Evolutionary conservation across 2,888 invertebrate species (phyloP).

Genomic region (Eremobia ochroleuca): DNA sequence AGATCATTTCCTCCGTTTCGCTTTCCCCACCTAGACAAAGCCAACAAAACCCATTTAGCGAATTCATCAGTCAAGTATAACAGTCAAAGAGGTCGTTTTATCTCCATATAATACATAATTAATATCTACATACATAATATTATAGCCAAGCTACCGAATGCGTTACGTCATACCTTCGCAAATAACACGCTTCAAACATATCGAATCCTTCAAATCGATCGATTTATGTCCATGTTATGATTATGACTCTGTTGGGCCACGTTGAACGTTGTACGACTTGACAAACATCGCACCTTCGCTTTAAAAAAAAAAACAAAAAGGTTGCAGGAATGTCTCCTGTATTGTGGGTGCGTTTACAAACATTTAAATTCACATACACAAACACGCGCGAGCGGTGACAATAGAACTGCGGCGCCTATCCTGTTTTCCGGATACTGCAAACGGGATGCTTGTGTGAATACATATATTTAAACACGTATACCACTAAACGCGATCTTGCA

Average conservation of each 20-base stretch:
- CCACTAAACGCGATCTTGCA: no score
- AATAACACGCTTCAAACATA: constrained; percentile 12
- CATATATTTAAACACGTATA: no score
- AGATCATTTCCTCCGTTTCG: background rate
- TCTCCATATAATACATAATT: constrained; percentile 8
- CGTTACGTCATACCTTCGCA: constrained; percentile 33
- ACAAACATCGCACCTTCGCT: background rate
- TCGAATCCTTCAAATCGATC: constrained; percentile 11
- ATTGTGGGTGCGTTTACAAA: no score
- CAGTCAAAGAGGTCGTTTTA: constrained; percentile 23
- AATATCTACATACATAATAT: background rate
- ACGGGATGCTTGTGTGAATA: no score
- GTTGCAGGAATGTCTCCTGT: no score
- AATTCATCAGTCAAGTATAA: constrained; percentile 19
- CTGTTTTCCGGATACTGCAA: no score
- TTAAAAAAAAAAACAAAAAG: no score
- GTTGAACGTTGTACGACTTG: background rate
- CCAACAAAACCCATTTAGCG: background rate
- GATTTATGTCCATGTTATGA: constrained; percentile 2
- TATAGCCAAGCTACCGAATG: background rate
- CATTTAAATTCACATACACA: no score
- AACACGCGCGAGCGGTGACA: no score
- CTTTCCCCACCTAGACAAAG: background rate
- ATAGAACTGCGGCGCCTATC: no score
- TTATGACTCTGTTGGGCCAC: background rate